A percentile compares a stretch with the other conserved stretches of the same genome.
phyloP scores from a whole-genome alignment of 2,113 vertebrate species.

The Romanogobio albipinnatus region DNA sequence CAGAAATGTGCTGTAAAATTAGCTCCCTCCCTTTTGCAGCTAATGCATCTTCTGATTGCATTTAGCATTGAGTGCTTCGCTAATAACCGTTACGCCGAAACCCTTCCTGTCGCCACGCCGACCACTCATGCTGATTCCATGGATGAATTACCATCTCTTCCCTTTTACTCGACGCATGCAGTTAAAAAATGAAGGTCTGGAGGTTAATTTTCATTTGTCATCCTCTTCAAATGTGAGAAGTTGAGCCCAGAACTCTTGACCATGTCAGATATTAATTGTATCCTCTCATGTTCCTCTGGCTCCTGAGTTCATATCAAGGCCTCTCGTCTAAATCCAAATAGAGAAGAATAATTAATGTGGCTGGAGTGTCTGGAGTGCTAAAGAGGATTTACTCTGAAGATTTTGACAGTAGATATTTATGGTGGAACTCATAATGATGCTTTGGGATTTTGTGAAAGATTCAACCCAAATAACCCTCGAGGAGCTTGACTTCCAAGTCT shows the following conservation, averaged over 20 bases:
- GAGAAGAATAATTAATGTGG: slow-evolving; percentile 20
- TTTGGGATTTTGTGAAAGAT: not conserved
- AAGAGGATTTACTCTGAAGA: not conserved
- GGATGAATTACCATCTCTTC: slow-evolving; percentile 76
- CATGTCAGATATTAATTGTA: slow-evolving; percentile 74
- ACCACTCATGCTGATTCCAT: slow-evolving; percentile 71
- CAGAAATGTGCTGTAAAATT: slow-evolving; percentile 56
- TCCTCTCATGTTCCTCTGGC: slow-evolving; percentile 62
- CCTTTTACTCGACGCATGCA: slow-evolving; percentile 69
- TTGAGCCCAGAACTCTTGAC: slow-evolving; percentile 72
- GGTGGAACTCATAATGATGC: not conserved
- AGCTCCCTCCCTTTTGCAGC: slow-evolving; percentile 64
- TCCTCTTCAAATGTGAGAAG: slow-evolving; percentile 72
- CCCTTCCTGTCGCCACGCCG: slow-evolving; percentile 71
- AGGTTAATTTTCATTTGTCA: slow-evolving; percentile 75
- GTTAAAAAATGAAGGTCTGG: slow-evolving; percentile 71
- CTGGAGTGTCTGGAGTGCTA: not conserved
- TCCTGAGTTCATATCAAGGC: slow-evolving; percentile 32
- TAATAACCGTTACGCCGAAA: slow-evolving; percentile 78
- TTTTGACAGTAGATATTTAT: not conserved
- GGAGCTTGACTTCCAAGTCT: not conserved
- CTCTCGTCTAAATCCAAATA: slow-evolving; percentile 22
- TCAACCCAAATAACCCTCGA: not conserved
- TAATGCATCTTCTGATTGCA: slow-evolving; percentile 76
- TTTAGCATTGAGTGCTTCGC: slow-evolving; percentile 71